A percentile compares a stretch with the other conserved stretches of the same genome.
Conservation (phyloP, 2,888 invertebrate species). For the Caenorhabditis sp. region DNA sequence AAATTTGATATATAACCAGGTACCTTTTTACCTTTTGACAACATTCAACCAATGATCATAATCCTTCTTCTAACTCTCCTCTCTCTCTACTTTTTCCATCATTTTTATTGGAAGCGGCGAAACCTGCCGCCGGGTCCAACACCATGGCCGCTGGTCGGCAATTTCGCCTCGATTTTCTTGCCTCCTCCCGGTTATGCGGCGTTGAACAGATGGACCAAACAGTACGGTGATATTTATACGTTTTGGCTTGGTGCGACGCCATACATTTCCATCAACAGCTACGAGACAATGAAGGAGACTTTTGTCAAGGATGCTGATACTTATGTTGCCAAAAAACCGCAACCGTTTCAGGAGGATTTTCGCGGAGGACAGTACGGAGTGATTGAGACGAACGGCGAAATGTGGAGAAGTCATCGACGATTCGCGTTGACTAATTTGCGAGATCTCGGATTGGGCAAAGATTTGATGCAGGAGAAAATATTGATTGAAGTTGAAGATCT, state of each 20-base stretch:
- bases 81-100: slow-evolving; percentile 10
- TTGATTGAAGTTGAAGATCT: slow-evolving; percentile 16
- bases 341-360: slow-evolving; percentile 8
- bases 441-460: slow-evolving; percentile 32
- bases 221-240: slow-evolving; percentile 25
- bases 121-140: slow-evolving; percentile 40
- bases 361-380: slow-evolving; percentile 35
- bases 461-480: slow-evolving; percentile 35
- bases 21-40: not conserved
- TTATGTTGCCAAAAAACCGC: slow-evolving; percentile 22
- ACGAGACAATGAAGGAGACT: slow-evolving; percentile 35
- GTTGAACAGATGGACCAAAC: slow-evolving; percentile 13
- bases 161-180: slow-evolving; percentile 7
- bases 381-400: slow-evolving; percentile 30
- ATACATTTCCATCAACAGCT: slow-evolving; percentile 27
- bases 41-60: not conserved
- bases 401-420: slow-evolving; percentile 29
- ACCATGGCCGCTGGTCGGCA: slow-evolving; percentile 37
- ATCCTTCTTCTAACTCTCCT: slow-evolving; percentile 13
- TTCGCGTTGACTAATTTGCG: slow-evolving; percentile 28
- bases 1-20: not conserved
- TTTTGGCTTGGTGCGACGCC: slow-evolving; percentile 15
- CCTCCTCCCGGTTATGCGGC: slow-evolving; percentile 31
- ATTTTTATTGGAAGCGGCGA: slow-evolving; percentile 35
- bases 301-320: slow-evolving; percentile 44